Evolutionary conservation across 2,113 vertebrate species (phyloP).

Genomic region (Himantopus leucocephalus): DNA sequence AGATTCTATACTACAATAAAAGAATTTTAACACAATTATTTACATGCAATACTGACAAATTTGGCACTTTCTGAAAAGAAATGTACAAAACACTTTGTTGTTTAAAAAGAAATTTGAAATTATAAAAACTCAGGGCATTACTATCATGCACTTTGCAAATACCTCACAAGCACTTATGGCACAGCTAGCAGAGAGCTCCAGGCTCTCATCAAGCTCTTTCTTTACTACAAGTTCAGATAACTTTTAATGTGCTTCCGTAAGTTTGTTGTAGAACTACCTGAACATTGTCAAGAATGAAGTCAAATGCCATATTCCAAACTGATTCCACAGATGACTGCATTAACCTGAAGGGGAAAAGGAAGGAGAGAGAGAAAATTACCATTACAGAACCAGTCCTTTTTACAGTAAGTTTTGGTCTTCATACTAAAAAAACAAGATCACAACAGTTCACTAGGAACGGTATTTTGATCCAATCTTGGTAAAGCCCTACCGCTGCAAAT

Average conservation of each 20-base stretch:
- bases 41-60: constrained; percentile 94
- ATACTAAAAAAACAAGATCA: background rate
- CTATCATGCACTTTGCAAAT: constrained; percentile 86
- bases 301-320: constrained; percentile 98
- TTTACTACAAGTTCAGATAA: constrained; percentile 76
- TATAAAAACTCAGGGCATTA: constrained; percentile 81
- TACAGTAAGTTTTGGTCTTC: background rate
- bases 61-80: constrained; percentile 93
- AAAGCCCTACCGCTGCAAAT: background rate
- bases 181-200: constrained; percentile 76
- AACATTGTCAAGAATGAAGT: constrained; percentile 98
- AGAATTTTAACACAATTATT: constrained; percentile 91
- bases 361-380: background rate
- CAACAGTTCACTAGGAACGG: accelerated
- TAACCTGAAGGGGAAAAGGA: constrained; percentile 74
- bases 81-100: constrained; percentile 84
- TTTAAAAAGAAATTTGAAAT: constrained; percentile 82
- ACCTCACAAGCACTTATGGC: constrained; percentile 84
- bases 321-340: constrained; percentile 98
- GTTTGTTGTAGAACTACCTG: constrained; percentile 96
- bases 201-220: constrained; percentile 68
- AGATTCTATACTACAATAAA: constrained; percentile 87
- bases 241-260: constrained; percentile 96
- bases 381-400: background rate
- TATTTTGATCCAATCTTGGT: background rate